These are phyloP conservation scores for Tholera decimalis DNA, from an alignment of 2,888 invertebrate genomes.

Conservation along the genomic window DNA sequence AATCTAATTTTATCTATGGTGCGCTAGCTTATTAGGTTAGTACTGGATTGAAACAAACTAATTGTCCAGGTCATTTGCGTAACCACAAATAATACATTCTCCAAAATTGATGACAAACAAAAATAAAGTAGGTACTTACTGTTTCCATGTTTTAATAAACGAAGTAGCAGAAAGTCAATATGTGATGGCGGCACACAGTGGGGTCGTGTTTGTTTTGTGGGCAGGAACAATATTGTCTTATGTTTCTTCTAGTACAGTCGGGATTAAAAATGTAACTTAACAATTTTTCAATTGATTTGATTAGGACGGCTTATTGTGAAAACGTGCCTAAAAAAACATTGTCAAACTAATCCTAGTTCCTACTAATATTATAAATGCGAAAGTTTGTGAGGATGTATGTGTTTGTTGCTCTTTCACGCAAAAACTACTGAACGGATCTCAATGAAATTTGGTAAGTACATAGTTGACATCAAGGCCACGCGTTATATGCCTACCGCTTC, in stretches of 20 bases:
- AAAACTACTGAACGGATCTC: too few relatives aligned
- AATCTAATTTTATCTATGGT: too few relatives aligned
- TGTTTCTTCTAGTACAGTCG: constrained; percentile 48
- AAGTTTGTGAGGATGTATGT: too few relatives aligned
- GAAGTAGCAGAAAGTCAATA: constrained; percentile 54
- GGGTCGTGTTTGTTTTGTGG: constrained; percentile 51
- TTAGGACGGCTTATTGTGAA: not conserved
- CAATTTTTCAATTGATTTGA: constrained; percentile 14
- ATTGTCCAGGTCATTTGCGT: too few relatives aligned
- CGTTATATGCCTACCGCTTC: too few relatives aligned
- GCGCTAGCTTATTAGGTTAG: too few relatives aligned
- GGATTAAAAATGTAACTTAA: constrained; percentile 27
- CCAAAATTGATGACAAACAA: not conserved
- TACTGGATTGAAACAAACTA: too few relatives aligned
- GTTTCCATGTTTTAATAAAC: constrained; percentile 41
- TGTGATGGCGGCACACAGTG: constrained; percentile 42
- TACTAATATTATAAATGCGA: too few relatives aligned
- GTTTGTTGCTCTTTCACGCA: too few relatives aligned
- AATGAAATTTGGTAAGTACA: too few relatives aligned
- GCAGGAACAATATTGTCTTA: constrained; percentile 58
- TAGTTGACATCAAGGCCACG: too few relatives aligned
- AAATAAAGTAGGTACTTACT: constrained; percentile 28
- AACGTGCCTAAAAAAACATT: not conserved
- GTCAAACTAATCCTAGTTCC: not conserved
- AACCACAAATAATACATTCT: constrained; percentile 16